Evolutionary conservation across 2,797 vertebrate genomes (phyloP).

Genomic region (Dryobates pubescens): DNA sequence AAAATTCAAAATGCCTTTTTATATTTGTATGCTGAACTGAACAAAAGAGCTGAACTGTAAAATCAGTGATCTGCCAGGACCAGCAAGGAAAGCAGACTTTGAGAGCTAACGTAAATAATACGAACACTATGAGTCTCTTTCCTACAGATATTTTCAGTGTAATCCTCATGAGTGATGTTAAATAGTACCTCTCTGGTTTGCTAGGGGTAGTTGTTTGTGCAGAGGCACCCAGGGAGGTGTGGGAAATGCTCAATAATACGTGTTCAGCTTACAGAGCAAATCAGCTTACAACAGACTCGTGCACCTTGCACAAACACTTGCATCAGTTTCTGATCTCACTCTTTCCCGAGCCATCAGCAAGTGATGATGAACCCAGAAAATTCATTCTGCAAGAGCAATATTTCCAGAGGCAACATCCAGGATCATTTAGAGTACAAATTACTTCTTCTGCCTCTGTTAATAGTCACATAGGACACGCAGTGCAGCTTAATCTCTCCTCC

Average conservation of each 20-base stretch:
- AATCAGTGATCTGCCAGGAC: not conserved
- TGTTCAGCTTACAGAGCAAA: not conserved
- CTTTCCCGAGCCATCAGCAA: not conserved
- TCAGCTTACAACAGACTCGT: not conserved
- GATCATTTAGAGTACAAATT: not conserved
- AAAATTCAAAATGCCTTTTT: not conserved
- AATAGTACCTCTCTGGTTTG: not conserved
- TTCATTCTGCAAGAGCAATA: not conserved
- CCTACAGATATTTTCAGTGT: not conserved
- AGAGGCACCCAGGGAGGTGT: not conserved
- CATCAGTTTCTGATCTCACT: not conserved
- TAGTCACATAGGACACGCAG: not conserved
- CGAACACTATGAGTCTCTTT: not conserved
- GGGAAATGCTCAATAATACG: not conserved
- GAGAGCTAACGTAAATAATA: not conserved
- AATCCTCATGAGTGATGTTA: not conserved
- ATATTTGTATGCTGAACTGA: not conserved
- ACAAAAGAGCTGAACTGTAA: not conserved
- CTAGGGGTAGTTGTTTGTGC: not conserved
- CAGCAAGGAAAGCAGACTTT: not conserved
- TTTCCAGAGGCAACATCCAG: not conserved
- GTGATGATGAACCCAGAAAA: not conserved
- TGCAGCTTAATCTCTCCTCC: not conserved
- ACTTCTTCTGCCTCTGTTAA: not conserved
- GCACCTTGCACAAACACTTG: not conserved